Evolutionary conservation across 2,113 vertebrate genomes (phyloP).

Genomic region (Takifugu flavidus): DNA sequence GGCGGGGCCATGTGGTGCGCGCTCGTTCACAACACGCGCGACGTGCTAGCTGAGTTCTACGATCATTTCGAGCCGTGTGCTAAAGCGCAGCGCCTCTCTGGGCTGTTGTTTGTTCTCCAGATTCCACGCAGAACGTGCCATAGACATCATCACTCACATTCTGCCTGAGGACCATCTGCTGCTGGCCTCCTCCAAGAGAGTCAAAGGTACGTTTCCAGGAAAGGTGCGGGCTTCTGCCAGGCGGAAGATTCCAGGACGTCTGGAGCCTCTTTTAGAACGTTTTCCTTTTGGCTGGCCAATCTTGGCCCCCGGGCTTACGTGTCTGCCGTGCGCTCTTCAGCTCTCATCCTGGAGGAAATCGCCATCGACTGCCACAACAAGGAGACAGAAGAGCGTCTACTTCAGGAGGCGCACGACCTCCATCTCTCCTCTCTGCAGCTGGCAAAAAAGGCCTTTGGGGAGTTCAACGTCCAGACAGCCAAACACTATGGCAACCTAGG

Average conservation of each 20-base stretch:
- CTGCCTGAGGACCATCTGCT: constrained; percentile 98
- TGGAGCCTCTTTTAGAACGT: not conserved
- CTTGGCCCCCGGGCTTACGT: not conserved
- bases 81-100: not conserved
- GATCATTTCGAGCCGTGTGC: not conserved
- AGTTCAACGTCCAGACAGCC: constrained; percentile 98
- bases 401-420: constrained; percentile 96
- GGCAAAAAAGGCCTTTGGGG: constrained; percentile 98
- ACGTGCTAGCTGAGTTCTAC: no score
- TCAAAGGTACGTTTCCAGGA: constrained; percentile 83
- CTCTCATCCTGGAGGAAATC: constrained; percentile 97
- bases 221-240: not conserved
- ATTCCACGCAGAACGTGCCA: constrained; percentile 98
- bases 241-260: not conserved
- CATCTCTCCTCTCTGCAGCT: constrained; percentile 96
- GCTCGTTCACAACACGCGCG: no score
- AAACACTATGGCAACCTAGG: constrained; percentile 99
- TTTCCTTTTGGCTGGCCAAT: not conserved
- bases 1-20: not conserved
- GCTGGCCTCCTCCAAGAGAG: constrained; percentile 96
- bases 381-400: constrained; percentile 94
- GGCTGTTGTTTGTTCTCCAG: constrained; percentile 65
- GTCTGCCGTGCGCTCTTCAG: constrained; percentile 56
- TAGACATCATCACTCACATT: constrained; percentile 99
- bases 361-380: constrained; percentile 99